Percentiles rank a stretch among this genome's conserved stretches.
Evolutionary conservation across 2,888 invertebrate genomes (phyloP).

Genomic region (Dioctria linearis): DNA sequence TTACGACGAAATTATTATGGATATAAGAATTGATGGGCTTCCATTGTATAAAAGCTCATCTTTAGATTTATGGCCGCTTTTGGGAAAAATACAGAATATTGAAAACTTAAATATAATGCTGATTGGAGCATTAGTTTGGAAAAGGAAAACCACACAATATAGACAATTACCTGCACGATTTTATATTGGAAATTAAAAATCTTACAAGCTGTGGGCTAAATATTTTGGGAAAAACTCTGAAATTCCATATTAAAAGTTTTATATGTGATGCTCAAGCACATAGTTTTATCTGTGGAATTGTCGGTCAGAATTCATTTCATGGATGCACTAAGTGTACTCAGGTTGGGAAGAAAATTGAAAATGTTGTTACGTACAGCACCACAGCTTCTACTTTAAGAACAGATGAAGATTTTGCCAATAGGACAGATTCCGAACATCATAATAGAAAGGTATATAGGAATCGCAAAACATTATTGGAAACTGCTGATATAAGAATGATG

Average conservation of each 20-base stretch:
- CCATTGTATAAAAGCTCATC: no score
- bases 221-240: neutral
- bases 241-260: constrained; percentile 20
- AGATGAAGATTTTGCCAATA: neutral
- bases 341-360: neutral
- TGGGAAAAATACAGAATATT: no score
- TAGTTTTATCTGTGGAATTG: constrained; percentile 15
- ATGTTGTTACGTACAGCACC: no score
- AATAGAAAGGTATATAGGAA: neutral
- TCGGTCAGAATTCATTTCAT: constrained; percentile 30
- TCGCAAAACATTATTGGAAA: neutral
- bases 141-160: no score
- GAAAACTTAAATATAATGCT: no score
- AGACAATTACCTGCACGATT: constrained; percentile 33
- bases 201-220: neutral
- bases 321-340: constrained; percentile 2
- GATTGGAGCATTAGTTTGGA: no score
- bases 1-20: no score
- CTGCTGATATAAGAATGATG: neutral
- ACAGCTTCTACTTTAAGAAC: no score
- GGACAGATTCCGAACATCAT: neutral
- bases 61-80: no score
- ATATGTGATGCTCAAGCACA: constrained; percentile 27
- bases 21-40: no score
- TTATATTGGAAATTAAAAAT: constrained; percentile 28